Percentiles rank a stretch among this genome's conserved stretches.
Conservation (phyloP, 2,888 invertebrate genomes). For the Teleiodes luculella region DNA sequence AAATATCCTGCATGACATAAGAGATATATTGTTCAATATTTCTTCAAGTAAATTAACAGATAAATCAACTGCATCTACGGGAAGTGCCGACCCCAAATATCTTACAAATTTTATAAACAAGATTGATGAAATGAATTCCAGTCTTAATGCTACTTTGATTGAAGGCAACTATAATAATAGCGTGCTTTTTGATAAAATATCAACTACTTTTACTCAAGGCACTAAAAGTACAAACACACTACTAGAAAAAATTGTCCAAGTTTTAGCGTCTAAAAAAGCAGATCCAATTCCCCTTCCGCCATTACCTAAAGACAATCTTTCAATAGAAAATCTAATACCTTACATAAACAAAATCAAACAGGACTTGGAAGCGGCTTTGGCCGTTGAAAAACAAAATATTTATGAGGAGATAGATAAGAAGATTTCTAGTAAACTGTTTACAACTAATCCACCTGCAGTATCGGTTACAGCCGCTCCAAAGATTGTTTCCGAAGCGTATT, state of each 20-base stretch:
- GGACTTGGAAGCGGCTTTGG: constrained; percentile 29
- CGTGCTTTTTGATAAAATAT: neutral
- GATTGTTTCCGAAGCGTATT: neutral
- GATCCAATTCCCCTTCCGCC: neutral
- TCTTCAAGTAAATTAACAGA: constrained; percentile 14
- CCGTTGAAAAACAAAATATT: constrained; percentile 29
- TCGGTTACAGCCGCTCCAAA: neutral
- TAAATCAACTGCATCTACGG: neutral
- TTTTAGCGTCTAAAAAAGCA: neutral
- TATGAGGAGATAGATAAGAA: constrained; percentile 29
- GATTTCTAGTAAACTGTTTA: neutral
- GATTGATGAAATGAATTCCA: constrained; percentile 16
- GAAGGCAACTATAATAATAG: neutral
- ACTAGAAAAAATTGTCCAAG: neutral
- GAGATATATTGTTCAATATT: constrained; percentile 16
- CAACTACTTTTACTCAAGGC: neutral
- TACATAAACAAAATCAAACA: constrained; percentile 30
- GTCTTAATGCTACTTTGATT: neutral
- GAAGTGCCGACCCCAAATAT: constrained; percentile 12
- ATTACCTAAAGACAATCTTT: constrained; percentile 24
- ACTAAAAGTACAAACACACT: neutral
- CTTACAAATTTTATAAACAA: constrained; percentile 17
- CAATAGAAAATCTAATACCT: constrained; percentile 22
- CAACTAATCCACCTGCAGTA: neutral
- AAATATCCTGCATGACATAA: neutral